Evolutionary conservation across 2,888 invertebrate genomes (phyloP).

Genomic region (Amblyjoppa fuscipennis): DNA sequence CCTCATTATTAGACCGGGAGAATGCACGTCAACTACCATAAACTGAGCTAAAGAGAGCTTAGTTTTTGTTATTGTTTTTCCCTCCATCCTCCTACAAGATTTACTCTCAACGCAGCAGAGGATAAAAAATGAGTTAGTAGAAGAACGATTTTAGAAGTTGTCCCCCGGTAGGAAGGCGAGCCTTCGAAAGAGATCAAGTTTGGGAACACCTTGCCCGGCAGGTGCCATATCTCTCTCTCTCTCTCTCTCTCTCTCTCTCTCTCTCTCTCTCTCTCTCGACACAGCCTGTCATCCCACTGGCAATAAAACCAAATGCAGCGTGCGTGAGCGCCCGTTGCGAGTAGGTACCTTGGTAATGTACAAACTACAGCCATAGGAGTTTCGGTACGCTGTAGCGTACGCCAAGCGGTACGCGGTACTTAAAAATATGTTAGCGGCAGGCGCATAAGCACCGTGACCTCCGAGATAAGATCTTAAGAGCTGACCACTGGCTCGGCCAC

Average conservation of each 20-base stretch:
- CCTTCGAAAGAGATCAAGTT: slow-evolving; percentile 66
- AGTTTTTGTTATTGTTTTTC: background rate
- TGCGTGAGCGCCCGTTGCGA: slow-evolving; percentile 67
- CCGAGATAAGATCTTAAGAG: slow-evolving; percentile 83
- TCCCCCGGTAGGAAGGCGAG: background rate
- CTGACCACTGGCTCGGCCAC: slow-evolving; percentile 68
- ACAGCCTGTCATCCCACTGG: slow-evolving; percentile 72
- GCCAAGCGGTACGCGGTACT: slow-evolving; percentile 75
- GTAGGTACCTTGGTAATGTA: slow-evolving; percentile 52
- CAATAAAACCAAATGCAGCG: slow-evolving; percentile 73
- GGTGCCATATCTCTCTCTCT: slow-evolving; percentile 79
- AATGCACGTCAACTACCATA: slow-evolving; percentile 56
- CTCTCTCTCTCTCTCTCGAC: slow-evolving; percentile 68
- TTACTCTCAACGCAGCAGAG: background rate
- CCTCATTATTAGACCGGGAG: slow-evolving; percentile 10
- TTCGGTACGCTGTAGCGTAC: slow-evolving; percentile 37
- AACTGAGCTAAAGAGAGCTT: slow-evolving; percentile 29
- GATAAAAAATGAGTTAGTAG: background rate
- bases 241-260: slow-evolving; percentile 70
- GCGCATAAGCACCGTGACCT: slow-evolving; percentile 84
- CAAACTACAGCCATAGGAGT: slow-evolving; percentile 55
- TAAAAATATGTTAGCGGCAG: slow-evolving; percentile 84
- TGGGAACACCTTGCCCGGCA: slow-evolving; percentile 84
- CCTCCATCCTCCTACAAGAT: no score
- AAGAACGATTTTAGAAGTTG: slow-evolving; percentile 16